A percentile compares a stretch with the other conserved stretches of the same genome.
phyloP scores from a whole-genome alignment of 2,888 invertebrate genomes.

The Amphimallon solstitiale region DNA sequence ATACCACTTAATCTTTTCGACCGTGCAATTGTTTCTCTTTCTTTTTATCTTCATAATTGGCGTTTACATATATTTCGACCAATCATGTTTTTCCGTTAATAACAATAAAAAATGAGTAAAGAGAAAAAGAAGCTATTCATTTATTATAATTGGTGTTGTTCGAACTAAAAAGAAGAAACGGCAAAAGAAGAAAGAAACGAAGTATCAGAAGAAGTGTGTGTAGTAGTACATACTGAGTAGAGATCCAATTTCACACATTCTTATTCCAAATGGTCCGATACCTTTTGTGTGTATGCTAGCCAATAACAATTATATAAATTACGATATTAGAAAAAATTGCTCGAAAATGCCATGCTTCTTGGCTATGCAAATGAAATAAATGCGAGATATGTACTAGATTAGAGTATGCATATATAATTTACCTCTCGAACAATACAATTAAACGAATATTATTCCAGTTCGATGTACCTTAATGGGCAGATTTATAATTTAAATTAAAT shows the following conservation, averaged over 20 bases:
- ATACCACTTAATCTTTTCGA: slow-evolving; percentile 2
- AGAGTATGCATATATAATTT: slow-evolving; percentile 55
- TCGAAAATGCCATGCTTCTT: slow-evolving; percentile 48
- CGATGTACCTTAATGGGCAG: slow-evolving; percentile 52
- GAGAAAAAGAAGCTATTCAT: slow-evolving; percentile 29
- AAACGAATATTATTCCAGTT: slow-evolving; percentile 53
- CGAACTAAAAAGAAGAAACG: background rate
- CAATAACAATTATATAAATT: slow-evolving; percentile 40
- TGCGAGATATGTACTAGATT: slow-evolving; percentile 47
- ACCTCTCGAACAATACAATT: slow-evolving; percentile 50
- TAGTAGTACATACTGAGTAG: slow-evolving; percentile 9
- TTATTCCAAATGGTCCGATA: slow-evolving; percentile 36
- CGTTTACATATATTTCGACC: slow-evolving; percentile 14
- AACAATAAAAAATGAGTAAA: slow-evolving; percentile 2
- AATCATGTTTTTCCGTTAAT: slow-evolving; percentile 24
- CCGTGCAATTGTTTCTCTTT: slow-evolving; percentile 27
- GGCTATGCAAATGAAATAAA: slow-evolving; percentile 56
- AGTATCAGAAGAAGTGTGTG: background rate
- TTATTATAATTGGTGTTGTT: slow-evolving; percentile 27
- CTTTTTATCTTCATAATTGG: slow-evolving; percentile 27
- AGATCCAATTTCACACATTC: slow-evolving; percentile 41
- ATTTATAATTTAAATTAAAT: slow-evolving; percentile 46
- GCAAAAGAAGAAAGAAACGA: background rate
- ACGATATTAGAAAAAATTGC: slow-evolving; percentile 33
- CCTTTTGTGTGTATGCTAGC: slow-evolving; percentile 24